A percentile compares a stretch with the other conserved stretches of the same genome.
Evolutionary conservation across 2,888 invertebrate species (phyloP).

Genomic region (Ornithoptera priamus): DNA sequence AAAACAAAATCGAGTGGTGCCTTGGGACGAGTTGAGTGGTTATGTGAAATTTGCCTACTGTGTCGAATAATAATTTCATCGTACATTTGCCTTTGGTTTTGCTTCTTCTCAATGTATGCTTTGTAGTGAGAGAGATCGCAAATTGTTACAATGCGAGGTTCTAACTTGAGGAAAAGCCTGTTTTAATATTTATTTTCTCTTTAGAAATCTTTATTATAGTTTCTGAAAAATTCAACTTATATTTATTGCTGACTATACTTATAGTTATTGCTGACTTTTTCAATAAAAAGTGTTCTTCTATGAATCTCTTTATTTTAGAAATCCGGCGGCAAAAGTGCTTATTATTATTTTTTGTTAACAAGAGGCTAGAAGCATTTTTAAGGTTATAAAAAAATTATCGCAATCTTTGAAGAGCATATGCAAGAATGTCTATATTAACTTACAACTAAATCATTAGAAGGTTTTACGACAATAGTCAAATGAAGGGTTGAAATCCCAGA

Average conservation of each 20-base stretch:
- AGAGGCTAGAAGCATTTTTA: not conserved
- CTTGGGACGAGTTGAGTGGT: constrained; percentile 59
- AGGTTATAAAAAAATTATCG: not conserved
- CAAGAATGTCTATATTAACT: not conserved
- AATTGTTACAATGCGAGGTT: not conserved
- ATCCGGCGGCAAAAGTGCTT: not conserved
- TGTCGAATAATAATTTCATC: constrained; percentile 42
- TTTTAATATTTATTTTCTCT: too few relatives aligned
- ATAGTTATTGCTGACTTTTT: too few relatives aligned
- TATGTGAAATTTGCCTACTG: constrained; percentile 53
- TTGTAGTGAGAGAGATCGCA: not conserved
- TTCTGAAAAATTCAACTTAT: too few relatives aligned
- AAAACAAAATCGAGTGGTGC: constrained; percentile 77
- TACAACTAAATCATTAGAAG: not conserved
- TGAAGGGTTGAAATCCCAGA: too few relatives aligned
- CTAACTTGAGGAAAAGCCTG: not conserved
- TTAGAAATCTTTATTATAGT: too few relatives aligned
- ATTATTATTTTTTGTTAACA: not conserved
- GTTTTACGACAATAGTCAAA: not conserved
- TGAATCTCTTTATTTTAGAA: not conserved
- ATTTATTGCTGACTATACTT: too few relatives aligned
- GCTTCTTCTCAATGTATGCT: constrained; percentile 11
- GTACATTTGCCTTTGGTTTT: constrained; percentile 27
- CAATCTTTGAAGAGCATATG: not conserved
- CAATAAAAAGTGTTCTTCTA: not conserved